Conservation (phyloP, 2,888 invertebrate species). For the Argyra leucocephala region DNA sequence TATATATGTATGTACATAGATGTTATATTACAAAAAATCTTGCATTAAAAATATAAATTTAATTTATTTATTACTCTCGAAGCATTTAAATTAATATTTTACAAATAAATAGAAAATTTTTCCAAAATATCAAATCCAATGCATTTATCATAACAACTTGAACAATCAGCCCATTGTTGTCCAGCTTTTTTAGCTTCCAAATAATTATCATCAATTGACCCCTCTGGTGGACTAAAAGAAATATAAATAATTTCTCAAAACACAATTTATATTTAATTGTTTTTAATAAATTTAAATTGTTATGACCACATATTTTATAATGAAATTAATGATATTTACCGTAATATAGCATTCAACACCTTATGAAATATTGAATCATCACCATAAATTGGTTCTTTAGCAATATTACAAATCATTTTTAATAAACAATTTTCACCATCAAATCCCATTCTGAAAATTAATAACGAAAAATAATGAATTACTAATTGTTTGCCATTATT, state of each 20-base stretch:
- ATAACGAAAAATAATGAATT: too few species aligned
- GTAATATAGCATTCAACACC: conserved; percentile 33
- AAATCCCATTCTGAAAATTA: conserved; percentile 19
- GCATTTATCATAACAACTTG: background rate
- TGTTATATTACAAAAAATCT: too few species aligned
- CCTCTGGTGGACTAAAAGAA: background rate
- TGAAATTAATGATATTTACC: conserved; percentile 23
- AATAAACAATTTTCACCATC: conserved; percentile 42
- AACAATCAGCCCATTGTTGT: background rate
- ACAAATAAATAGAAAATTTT: background rate
- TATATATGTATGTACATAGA: too few species aligned
- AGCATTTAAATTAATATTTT: too few species aligned
- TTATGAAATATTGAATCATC: conserved; percentile 28
- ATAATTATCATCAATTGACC: background rate
- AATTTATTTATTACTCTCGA: too few species aligned
- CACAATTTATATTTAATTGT: background rate
- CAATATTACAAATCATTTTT: conserved; percentile 44
- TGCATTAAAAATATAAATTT: too few species aligned
- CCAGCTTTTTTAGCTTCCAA: conserved; percentile 2
- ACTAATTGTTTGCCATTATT: too few species aligned
- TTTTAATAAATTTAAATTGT: background rate
- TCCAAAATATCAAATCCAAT: background rate
- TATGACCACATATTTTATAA: too few species aligned
- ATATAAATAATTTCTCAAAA: too few species aligned
- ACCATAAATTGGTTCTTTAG: conserved; percentile 32